phyloP scores from a whole-genome alignment of 2,888 invertebrate species.

The Autographa pulchrina region DNA sequence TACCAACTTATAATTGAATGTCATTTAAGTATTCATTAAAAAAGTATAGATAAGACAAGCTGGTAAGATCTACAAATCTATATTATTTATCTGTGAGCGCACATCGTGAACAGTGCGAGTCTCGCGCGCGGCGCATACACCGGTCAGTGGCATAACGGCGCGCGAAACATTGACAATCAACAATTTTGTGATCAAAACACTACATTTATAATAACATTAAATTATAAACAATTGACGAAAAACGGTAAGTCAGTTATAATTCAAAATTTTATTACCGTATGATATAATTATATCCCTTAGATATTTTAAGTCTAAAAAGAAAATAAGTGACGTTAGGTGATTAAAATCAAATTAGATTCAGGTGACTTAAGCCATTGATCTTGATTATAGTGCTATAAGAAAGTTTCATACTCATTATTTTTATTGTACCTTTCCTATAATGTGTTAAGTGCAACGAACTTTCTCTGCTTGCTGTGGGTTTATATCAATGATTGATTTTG shows the following conservation, averaged over 20 bases:
- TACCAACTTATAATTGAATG: neutral
- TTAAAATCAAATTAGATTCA: neutral
- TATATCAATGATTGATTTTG: too few species aligned
- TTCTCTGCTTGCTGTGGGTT: too few species aligned
- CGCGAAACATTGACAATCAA: neutral
- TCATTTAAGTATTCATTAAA: neutral
- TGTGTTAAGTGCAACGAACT: too few species aligned
- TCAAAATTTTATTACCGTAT: too few species aligned
- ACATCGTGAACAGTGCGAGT: neutral
- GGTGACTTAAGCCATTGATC: too few species aligned
- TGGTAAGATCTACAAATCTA: slow-evolving; percentile 4
- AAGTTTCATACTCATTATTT: too few species aligned
- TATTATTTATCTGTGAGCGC: neutral
- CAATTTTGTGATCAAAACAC: neutral
- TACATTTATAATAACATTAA: neutral
- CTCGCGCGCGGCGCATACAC: neutral
- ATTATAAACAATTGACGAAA: neutral
- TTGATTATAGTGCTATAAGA: too few species aligned
- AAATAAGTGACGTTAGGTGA: neutral
- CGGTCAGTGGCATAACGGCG: neutral
- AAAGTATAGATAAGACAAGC: neutral
- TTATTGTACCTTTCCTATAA: too few species aligned
- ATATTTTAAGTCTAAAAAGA: too few species aligned
- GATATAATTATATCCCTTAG: too few species aligned
- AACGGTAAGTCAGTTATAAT: neutral